Evolutionary conservation across 2,113 vertebrate species (phyloP).

Genomic region (Morone saxatilis): DNA sequence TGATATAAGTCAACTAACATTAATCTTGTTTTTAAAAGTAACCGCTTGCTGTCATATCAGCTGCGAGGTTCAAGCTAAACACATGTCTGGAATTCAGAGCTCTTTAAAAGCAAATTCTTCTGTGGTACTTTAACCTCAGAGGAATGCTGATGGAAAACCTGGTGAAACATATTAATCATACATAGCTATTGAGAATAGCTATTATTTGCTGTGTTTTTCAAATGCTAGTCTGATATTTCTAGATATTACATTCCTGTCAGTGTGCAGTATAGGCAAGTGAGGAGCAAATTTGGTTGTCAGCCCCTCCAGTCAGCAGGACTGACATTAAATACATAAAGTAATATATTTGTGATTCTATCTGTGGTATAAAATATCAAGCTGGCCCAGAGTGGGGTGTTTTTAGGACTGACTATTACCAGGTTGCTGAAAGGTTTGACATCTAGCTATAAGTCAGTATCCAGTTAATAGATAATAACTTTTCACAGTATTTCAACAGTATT

Average conservation of each 20-base stretch:
- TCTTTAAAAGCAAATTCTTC: conserved; percentile 24
- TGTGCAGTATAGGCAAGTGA: neutral
- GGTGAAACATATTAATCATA: conserved; percentile 20
- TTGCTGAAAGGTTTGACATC: neutral
- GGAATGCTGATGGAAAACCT: conserved; percentile 18
- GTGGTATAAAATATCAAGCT: neutral
- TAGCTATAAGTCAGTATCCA: neutral
- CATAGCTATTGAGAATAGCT: neutral
- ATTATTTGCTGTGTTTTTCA: conserved; percentile 1
- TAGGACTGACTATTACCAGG: neutral
- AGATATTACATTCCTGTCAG: conserved; percentile 1
- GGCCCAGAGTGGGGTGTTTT: neutral
- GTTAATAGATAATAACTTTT: too few relatives aligned
- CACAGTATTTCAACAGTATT: neutral
- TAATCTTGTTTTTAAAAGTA: conserved; percentile 64
- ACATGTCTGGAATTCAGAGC: conserved; percentile 26
- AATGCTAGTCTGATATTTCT: conserved; percentile 3
- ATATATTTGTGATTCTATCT: neutral
- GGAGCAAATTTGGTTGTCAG: neutral
- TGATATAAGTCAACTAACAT: conserved; percentile 60
- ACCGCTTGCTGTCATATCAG: conserved; percentile 20
- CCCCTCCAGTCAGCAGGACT: neutral
- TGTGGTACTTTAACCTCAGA: neutral
- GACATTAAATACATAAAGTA: conserved; percentile 2
- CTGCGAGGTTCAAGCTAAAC: conserved; percentile 40